Evolutionary conservation across 2,113 vertebrate species (phyloP).

Genomic region (Leptobrachium ailaonicum): DNA sequence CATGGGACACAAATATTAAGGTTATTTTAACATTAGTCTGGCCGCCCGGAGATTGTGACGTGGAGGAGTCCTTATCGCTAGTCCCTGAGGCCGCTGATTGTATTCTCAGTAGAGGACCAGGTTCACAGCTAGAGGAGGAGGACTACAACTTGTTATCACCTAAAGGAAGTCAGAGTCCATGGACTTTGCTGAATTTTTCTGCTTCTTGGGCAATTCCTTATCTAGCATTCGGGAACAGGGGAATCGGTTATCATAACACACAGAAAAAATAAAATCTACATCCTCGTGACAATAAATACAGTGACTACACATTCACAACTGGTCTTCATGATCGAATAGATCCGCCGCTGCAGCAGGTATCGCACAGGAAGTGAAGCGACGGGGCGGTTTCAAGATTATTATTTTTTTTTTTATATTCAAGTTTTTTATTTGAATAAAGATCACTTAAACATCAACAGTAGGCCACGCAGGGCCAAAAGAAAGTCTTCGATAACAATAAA

Average conservation of each 20-base stretch:
- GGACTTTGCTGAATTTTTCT: conserved; percentile 61
- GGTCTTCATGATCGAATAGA: no score
- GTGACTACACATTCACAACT: no score
- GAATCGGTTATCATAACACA: conserved; percentile 64
- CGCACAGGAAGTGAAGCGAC: no score
- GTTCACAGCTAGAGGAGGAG: conserved; percentile 53
- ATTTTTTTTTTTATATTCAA: no score
- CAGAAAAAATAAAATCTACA: conserved; percentile 60
- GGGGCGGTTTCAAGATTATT: no score
- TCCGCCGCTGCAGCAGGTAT: no score
- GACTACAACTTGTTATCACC: conserved; percentile 67
- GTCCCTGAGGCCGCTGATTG: conserved; percentile 51
- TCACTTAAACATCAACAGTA: no score
- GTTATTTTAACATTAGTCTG: conserved; percentile 14
- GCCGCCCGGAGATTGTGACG: conserved; percentile 25
- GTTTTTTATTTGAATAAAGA: no score
- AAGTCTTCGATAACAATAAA: no score
- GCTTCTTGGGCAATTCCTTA: conserved; percentile 69
- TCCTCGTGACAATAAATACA: neutral
- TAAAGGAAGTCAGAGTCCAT: conserved; percentile 65
- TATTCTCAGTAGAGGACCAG: conserved; percentile 58
- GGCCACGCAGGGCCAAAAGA: no score
- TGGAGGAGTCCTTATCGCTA: conserved; percentile 36
- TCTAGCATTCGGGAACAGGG: conserved; percentile 68
- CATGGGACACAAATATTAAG: neutral